These are phyloP conservation scores for Rhadina sibilatrix DNA, from an alignment of 2,113 vertebrate genomes.

Conservation along the genomic window DNA sequence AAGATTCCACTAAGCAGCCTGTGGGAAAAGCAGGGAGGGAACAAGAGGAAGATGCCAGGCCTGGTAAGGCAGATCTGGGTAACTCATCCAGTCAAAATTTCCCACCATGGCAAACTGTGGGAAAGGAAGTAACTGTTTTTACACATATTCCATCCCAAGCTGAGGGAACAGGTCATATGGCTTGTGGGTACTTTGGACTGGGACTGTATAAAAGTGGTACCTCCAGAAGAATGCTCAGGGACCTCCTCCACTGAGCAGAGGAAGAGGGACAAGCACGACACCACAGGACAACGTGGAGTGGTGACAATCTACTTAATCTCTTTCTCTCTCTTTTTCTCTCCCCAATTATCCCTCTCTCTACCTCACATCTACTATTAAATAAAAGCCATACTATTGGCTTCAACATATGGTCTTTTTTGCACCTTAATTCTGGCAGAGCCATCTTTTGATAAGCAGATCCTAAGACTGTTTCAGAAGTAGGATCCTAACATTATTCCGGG, in stretches of 20 bases:
- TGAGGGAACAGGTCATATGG: accelerated
- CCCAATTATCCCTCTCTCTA: no score
- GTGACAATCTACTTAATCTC: background rate
- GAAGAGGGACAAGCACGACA: background rate
- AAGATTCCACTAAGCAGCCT: background rate
- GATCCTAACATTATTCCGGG: background rate
- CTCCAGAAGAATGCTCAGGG: background rate
- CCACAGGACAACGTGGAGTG: background rate
- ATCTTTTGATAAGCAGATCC: background rate
- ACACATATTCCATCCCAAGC: background rate
- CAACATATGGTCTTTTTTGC: accelerated
- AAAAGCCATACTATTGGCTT: background rate
- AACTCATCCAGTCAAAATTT: background rate
- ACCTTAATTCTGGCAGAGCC: background rate
- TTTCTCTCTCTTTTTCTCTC: background rate
- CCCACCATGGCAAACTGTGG: background rate
- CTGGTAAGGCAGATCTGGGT: background rate
- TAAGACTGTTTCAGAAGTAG: background rate
- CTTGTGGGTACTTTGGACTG: accelerated
- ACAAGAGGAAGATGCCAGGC: background rate
- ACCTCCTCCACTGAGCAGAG: background rate
- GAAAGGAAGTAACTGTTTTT: background rate
- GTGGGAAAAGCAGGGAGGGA: background rate
- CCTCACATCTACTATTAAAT: background rate
- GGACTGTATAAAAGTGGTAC: background rate